Percentiles rank a stretch among this genome's conserved stretches.
phyloP scores from a whole-genome alignment of 2,888 invertebrate species.

The Allacma fusca region DNA sequence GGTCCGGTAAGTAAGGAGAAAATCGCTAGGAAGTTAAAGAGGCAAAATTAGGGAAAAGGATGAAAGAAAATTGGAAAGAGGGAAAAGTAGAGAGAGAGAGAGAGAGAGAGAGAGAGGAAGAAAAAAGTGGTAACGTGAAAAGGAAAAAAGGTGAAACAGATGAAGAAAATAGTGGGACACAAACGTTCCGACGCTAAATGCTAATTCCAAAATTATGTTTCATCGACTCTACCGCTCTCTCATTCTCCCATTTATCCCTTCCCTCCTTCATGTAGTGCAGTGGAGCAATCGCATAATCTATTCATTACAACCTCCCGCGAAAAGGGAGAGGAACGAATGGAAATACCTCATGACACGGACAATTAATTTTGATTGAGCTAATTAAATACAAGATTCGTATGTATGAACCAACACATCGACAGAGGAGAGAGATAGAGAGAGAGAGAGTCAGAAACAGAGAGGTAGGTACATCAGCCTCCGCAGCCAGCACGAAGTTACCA shows the following conservation, averaged over 20 bases:
- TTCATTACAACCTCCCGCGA: background rate
- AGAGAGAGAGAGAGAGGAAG: no score
- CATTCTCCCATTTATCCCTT: background rate
- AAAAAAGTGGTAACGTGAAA: no score
- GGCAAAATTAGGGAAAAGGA: no score
- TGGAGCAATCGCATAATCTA: conserved; percentile 7
- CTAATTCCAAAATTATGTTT: conserved; percentile 13
- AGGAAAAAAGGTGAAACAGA: background rate
- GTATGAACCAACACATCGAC: background rate
- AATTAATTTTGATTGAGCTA: conserved; percentile 41
- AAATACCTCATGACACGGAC: conserved; percentile 31
- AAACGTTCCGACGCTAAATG: background rate
- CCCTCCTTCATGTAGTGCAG: background rate
- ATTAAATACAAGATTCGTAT: conserved; percentile 16
- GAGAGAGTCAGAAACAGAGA: no score
- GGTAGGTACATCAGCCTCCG: no score
- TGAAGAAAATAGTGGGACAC: background rate
- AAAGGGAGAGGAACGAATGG: conserved; percentile 3
- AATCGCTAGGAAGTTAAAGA: no score
- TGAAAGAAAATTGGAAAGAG: no score
- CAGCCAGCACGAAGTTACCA: no score
- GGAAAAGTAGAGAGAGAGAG: no score
- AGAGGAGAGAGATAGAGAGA: background rate
- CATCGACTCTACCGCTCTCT: conserved; percentile 16
- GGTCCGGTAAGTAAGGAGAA: no score